Evolutionary conservation across 1,140 invertebrate species (phyloP), one percentile per base, ranked within the genome.

Genomic region (Acromyrmex heyeri): DNA sequence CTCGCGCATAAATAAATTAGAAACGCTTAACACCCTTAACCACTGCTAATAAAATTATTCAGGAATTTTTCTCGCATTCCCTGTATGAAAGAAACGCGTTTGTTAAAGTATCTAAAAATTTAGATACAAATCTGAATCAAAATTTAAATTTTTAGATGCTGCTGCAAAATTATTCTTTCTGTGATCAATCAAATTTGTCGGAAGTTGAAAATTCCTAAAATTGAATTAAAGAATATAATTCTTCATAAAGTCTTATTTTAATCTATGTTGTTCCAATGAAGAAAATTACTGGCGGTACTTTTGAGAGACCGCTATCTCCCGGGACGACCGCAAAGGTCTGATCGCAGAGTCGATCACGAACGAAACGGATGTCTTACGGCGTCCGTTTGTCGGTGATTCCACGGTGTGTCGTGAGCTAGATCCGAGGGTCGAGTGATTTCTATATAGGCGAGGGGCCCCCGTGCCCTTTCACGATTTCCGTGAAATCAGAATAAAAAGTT

Each of bases 401-500:
- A 24, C 50, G n/a, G 6, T 21, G 6, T 21, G 16, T 10, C 64
- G 65, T n/a, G 64, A 69, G 16, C 44, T 30, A 78, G 57, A 78
- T 65, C 75, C 44, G 21, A 18, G 78, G 50, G 53, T 70, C 67
- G 48, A 72, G 18, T 44, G 65, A 73, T 72, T 72, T 16, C 34
- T n/a, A 2, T 59, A 38, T 10, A 65, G 78, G 50, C 64, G 64
- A 70, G 65, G 24, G 27, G 18, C 50, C 18, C 57, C 50, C 12
- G 76, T 82, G 69, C 79, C 69, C 79, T 75, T 83, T 89, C 79
- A 86, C 85, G 87, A 89, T 86, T 86, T 73, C 34, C 76, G 65
- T 73, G 77, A 86, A 90, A 86, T 89, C 75, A 38, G 75, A 88
- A 67, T 88, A 86, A 88, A 86, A 86, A 86, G 85, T 72, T 70